Evolutionary conservation across 2,888 invertebrate species (phyloP), one percentile per base, ranked within the genome.

Genomic region (Operophtera brumata): DNA sequence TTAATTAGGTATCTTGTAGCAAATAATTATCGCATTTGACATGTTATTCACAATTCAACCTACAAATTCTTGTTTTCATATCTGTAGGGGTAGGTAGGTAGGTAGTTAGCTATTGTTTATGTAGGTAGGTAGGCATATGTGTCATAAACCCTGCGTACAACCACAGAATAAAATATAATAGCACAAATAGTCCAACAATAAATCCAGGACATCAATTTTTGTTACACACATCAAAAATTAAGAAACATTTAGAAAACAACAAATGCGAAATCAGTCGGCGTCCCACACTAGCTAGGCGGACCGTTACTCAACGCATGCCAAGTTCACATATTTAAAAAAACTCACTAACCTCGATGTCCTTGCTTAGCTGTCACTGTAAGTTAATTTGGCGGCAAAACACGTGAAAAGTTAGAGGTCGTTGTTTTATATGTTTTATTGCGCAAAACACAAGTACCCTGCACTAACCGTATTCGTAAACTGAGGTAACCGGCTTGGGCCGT

Each of bases 391-490:
- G 50, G 47, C 44, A 53, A 56, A 59, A 55, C 52, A 52, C 57
- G 52, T 41, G 41, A 52, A 53, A 48, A 46, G 39, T 54, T 58
- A 55, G 46, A 61, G 50, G 57, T 59, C 54, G 61, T 50, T 56
- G 37, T 42, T 45, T 46, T 37, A 20, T 44, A 34, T 25, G 12
- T 51, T 9, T 44, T 32, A 40, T 28, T 26, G 11, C 35, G 28
- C 35, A 48, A 65, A 54, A 67, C 69, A 65, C 77, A 63, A 50
- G 66, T 59, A 51, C 11, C 34, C 55, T 54, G 60, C 52, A 47
- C 55, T 58, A 57, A 57, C 61, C 53, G 57, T 64, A 56, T 57
- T 57, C 62, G 68, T 69, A 68, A 68, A 77, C 75, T 77, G 70
- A 71, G 67, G 70, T 65, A 70, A 73, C 71, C 70, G 69, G 66